Evolutionary conservation across 1,140 invertebrate genomes (phyloP), one percentile per base, ranked within the genome.

Genomic region (Geopemphigus sp.): DNA sequence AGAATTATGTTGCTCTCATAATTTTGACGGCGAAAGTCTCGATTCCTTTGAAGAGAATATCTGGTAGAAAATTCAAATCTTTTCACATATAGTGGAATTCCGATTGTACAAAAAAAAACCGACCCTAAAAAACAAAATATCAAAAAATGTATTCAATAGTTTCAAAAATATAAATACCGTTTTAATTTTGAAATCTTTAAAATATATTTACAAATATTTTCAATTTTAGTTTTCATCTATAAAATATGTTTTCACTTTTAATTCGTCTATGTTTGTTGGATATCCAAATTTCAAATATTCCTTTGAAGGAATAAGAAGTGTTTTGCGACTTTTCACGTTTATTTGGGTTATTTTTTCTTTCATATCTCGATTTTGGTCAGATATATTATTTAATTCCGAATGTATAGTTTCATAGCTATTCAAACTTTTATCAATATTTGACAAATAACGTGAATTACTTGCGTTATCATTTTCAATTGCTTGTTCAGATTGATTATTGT

Each of bases 211-310:
- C n/a, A n/a, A n/a, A n/a, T n/a, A n/a, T 45, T 45, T 45, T 45
- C 11, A 45, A 45, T 45, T 5, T 45, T 45, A 45, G 39, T 45
- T 45, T 5, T 45, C 39, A 5, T 45, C 39, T 45, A 45, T 61
- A 61, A 64, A 64, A 39, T 64, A 64, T 39, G 61, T 64, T n/a
- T 64, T 64, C 5, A 64, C 61, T n/a, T 64, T 29, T n/a, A 64
- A 19, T 64, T 64, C 29, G 6, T 64, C 61, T 17, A 15, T 19
- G 29, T n/a, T 64, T 39, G 5, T n/a, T 17, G 5, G 1, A n/a
- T 64, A 4, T 39, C 15, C 64, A 1, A 2, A 24, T 45, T 68
- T 39, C n/a, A 17, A 22, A 15, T 47, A 68, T 1, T 32, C 11
- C 22, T 15, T 22, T 47, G 64, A 47, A 68, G 64, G 64, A 17